Evolutionary conservation across 2,888 invertebrate species (phyloP).

Genomic region (Oegoconia quadripuncta): DNA sequence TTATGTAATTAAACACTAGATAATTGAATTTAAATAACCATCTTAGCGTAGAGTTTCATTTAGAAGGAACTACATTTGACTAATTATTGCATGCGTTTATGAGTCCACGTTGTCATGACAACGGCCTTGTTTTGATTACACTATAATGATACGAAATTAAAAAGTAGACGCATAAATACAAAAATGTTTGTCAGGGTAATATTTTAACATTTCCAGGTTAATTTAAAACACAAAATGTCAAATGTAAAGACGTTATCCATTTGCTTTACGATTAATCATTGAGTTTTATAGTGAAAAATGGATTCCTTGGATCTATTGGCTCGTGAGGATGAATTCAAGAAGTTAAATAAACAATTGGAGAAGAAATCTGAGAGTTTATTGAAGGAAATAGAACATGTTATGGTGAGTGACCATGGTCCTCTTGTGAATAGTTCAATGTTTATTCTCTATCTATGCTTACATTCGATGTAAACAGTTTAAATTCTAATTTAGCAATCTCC

Average conservation of each 20-base stretch:
- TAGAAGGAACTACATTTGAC: conserved; percentile 13
- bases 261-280: not conserved
- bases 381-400: conserved; percentile 63
- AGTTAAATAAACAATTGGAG: conserved; percentile 65
- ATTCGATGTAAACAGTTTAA: no score
- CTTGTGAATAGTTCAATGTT: conserved; percentile 7
- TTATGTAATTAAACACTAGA: conserved; percentile 8
- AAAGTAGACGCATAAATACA: no score
- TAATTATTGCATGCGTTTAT: conserved; percentile 19
- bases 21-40: not conserved
- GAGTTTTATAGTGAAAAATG: conserved; percentile 31
- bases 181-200: no score
- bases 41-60: not conserved
- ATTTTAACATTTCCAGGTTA: no score
- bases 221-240: conserved; percentile 1
- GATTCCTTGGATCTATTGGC: conserved; percentile 60
- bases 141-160: conserved; percentile 24
- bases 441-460: no score
- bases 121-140: conserved; percentile 35
- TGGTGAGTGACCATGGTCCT: conserved; percentile 42
- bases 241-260: not conserved
- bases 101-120: conserved; percentile 42
- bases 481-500: no score
- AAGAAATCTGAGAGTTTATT: conserved; percentile 67
- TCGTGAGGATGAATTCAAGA: conserved; percentile 68